These are phyloP conservation scores for Nesidiocoris tenuis DNA, from an alignment of 2,888 invertebrate species.

Conservation along the genomic window DNA sequence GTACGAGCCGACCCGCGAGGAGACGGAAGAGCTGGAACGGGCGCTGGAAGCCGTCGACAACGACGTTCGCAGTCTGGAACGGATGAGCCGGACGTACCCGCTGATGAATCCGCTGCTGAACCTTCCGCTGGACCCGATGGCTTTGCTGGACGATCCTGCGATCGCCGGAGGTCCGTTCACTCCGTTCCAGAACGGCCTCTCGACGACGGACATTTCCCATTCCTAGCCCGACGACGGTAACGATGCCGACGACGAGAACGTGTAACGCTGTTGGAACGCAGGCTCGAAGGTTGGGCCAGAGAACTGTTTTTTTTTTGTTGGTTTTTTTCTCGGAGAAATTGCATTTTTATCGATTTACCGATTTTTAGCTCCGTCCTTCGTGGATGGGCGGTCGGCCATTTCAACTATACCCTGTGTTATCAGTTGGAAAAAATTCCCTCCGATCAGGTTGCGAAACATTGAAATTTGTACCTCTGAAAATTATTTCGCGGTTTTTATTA, in stretches of 20 bases:
- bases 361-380: neutral
- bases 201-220: slow-evolving; percentile 43
- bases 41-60: slow-evolving; percentile 74
- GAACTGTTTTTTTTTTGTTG: too few species aligned
- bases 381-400: neutral
- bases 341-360: neutral
- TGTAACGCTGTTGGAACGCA: neutral
- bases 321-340: neutral
- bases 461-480: too few species aligned
- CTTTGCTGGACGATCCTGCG: slow-evolving; percentile 44
- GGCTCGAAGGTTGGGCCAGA: too few species aligned
- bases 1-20: slow-evolving; percentile 72
- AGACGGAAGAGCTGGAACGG: slow-evolving; percentile 83
- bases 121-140: slow-evolving; percentile 46
- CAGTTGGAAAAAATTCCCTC: too few species aligned
- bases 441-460: too few species aligned
- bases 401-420: too few species aligned
- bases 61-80: slow-evolving; percentile 63
- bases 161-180: slow-evolving; percentile 37
- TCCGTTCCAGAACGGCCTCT: slow-evolving; percentile 48
- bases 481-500: too few species aligned
- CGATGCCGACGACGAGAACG: neutral
- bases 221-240: slow-evolving; percentile 37
- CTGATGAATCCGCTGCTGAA: slow-evolving; percentile 35
- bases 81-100: slow-evolving; percentile 61